Percentiles rank a stretch among this genome's conserved stretches.
Evolutionary conservation across 2,888 invertebrate genomes (phyloP).

Genomic region (Andricus curvator): DNA sequence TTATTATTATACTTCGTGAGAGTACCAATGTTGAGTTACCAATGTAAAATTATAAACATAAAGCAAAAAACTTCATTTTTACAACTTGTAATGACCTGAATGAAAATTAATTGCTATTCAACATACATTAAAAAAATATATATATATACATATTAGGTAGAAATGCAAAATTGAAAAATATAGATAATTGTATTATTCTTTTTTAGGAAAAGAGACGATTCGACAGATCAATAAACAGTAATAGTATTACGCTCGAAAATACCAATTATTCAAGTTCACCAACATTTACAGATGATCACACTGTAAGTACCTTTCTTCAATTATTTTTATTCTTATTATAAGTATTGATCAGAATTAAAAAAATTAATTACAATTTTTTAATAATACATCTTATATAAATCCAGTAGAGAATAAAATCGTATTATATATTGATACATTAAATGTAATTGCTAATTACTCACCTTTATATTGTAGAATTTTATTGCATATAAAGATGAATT

Average conservation of each 20-base stretch:
- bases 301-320: conserved; percentile 61
- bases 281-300: conserved; percentile 67
- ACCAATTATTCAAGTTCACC: conserved; percentile 49
- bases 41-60: too few species aligned
- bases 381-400: too few species aligned
- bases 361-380: too few species aligned
- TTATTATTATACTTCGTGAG: background rate
- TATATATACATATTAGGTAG: too few species aligned
- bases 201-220: conserved; percentile 67
- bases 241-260: conserved; percentile 37
- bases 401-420: background rate
- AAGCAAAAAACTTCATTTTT: too few species aligned
- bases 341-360: too few species aligned
- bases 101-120: too few species aligned
- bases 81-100: too few species aligned
- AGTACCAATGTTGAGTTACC: too few species aligned
- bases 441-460: conserved; percentile 33
- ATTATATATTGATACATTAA: background rate
- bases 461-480: conserved; percentile 72
- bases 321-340: background rate
- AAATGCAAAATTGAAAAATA: background rate
- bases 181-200: background rate
- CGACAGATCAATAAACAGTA: conserved; percentile 62
- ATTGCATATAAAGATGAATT: conserved; percentile 78
- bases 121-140: too few species aligned